Conservation (phyloP, 2,888 invertebrate genomes). For the Ectobius pallidus region DNA sequence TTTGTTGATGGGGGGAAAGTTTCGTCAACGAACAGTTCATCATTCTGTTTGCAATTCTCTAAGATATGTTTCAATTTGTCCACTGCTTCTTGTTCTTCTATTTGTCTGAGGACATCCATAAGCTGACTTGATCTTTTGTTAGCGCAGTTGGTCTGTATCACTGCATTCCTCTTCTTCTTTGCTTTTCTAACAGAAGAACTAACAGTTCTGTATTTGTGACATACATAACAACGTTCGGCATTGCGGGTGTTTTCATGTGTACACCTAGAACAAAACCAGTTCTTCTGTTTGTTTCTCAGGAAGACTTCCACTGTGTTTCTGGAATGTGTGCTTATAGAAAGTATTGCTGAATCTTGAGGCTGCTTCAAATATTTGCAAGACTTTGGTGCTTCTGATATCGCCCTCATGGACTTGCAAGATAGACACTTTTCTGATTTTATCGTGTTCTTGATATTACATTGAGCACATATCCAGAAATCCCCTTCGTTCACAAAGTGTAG, state of each 20-base stretch:
- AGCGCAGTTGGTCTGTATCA: conserved; percentile 45
- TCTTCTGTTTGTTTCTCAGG: no score
- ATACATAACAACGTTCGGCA: conserved; percentile 71
- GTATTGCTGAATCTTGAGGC: no score
- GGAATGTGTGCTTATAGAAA: no score
- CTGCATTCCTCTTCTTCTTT: conserved; percentile 24
- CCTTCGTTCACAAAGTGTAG: no score
- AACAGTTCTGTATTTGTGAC: conserved; percentile 65
- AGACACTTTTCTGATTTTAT: no score
- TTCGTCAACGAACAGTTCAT: conserved; percentile 91
- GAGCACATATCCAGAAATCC: no score
- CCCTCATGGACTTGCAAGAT: no score
- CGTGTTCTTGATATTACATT: no score
- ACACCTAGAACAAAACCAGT: conserved; percentile 55
- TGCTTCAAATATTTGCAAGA: no score
- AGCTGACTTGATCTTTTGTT: conserved; percentile 75
- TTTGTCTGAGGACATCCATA: conserved; percentile 79
- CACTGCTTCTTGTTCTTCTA: conserved; percentile 86
- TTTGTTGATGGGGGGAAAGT: conserved; percentile 91
- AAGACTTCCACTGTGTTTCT: no score
- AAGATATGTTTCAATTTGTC: conserved; percentile 92
- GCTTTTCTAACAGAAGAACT: conserved; percentile 44
- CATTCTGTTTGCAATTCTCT: conserved; percentile 84
- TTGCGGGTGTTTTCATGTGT: conserved; percentile 76
- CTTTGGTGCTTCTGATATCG: no score